Percentiles rank a stretch among this genome's conserved stretches.
These are phyloP conservation scores for Syrista parreyssii DNA, from an alignment of 2,888 invertebrate genomes.

Conservation along the genomic window DNA sequence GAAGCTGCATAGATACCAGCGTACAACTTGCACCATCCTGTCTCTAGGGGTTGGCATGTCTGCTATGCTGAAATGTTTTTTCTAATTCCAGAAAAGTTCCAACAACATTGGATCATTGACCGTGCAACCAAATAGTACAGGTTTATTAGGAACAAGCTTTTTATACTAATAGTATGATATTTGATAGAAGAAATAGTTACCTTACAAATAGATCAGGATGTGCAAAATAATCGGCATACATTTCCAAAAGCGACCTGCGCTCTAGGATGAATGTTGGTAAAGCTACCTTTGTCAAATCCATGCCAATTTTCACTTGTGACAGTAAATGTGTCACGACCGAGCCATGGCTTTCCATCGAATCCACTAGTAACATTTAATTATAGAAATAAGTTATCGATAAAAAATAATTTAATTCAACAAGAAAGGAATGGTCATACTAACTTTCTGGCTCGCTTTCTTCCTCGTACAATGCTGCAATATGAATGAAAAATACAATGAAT, in stretches of 20 bases:
- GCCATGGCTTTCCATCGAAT: conserved; percentile 95
- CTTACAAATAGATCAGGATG: conserved; percentile 97
- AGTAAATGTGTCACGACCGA: conserved; percentile 96
- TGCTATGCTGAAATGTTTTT: conserved; percentile 77
- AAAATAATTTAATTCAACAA: conserved; percentile 14
- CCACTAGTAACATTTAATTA: conserved; percentile 68
- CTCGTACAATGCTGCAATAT: conserved; percentile 84
- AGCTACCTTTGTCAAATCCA: conserved; percentile 99
- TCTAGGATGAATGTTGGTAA: conserved; percentile 99
- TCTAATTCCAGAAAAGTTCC: conserved; percentile 7
- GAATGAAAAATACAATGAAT: neutral
- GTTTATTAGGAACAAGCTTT: too few relatives aligned
- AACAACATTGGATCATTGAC: neutral
- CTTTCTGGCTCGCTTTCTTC: conserved; percentile 87
- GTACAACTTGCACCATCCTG: conserved; percentile 92
- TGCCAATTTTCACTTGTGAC: conserved; percentile 98
- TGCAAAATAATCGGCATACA: conserved; percentile 99
- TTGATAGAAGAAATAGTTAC: conserved; percentile 68
- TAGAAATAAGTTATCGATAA: neutral
- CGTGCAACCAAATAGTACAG: neutral
- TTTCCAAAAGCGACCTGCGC: conserved; percentile 95
- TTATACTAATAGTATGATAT: neutral
- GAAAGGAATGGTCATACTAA: conserved; percentile 58
- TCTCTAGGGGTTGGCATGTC: conserved; percentile 88
- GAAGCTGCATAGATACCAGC: conserved; percentile 98